Evolutionary conservation across 2,888 invertebrate genomes (phyloP).

Genomic region (Leptodirus hochenwartii): DNA sequence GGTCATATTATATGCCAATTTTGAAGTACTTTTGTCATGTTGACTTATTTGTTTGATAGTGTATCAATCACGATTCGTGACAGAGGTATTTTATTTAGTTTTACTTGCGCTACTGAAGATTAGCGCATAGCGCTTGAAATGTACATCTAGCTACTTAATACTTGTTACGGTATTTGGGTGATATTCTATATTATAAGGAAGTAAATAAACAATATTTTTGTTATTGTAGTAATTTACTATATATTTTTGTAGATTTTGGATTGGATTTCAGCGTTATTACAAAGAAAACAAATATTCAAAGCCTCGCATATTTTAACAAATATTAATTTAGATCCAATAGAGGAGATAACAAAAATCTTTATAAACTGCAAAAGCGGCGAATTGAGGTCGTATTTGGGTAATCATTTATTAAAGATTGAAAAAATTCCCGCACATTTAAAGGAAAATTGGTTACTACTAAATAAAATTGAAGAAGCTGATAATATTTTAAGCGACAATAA

Average conservation of each 20-base stretch:
- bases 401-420: slow-evolving; percentile 37
- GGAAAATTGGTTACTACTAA: slow-evolving; percentile 27
- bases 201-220: too few relatives aligned
- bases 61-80: too few relatives aligned
- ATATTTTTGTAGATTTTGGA: slow-evolving; percentile 33
- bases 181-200: too few relatives aligned
- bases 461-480: slow-evolving; percentile 18
- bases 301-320: slow-evolving; percentile 44
- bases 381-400: slow-evolving; percentile 45
- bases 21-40: too few relatives aligned
- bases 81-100: too few relatives aligned
- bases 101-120: too few relatives aligned
- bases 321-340: slow-evolving; percentile 37
- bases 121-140: too few relatives aligned
- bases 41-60: too few relatives aligned
- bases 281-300: slow-evolving; percentile 42
- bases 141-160: too few relatives aligned
- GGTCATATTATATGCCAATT: too few relatives aligned
- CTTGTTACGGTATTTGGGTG: too few relatives aligned
- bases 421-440: slow-evolving; percentile 22
- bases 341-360: slow-evolving; percentile 38
- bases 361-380: slow-evolving; percentile 36
- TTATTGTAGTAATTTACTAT: slow-evolving; percentile 12
- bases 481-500: slow-evolving; percentile 6
- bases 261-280: slow-evolving; percentile 42